A percentile compares a stretch with the other conserved stretches of the same genome.
Evolutionary conservation across 2,888 invertebrate species (phyloP).

Genomic region (Megaustenia siamemsis): DNA sequence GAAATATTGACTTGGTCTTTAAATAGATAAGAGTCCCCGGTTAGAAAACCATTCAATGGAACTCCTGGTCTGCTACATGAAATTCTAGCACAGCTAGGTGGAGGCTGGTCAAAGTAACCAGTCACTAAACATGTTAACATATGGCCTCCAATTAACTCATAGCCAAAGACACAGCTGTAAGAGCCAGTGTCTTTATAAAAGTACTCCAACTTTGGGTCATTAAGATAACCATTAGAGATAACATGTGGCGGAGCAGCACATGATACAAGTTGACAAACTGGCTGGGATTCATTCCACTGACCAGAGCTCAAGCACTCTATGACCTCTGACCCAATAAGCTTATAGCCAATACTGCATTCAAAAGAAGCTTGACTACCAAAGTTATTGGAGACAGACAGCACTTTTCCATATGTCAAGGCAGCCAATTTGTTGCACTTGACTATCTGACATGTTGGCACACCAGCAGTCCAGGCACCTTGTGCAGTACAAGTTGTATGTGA

Average conservation of each 20-base stretch:
- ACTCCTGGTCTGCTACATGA: conserved; percentile 63
- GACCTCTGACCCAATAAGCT: conserved; percentile 9
- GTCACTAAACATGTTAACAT: conserved; percentile 61
- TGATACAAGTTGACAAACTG: conserved; percentile 64
- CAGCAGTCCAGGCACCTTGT: conserved; percentile 71
- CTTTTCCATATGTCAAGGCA: conserved; percentile 20
- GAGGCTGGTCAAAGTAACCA: conserved; percentile 62
- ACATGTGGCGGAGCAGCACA: conserved; percentile 59
- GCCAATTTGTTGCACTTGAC: conserved; percentile 39
- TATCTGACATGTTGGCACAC: conserved; percentile 65
- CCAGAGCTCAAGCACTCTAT: conserved; percentile 86
- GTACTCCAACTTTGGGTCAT: conserved; percentile 39
- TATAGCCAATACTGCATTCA: conserved; percentile 40
- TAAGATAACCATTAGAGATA: conserved; percentile 53
- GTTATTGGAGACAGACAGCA: not conserved
- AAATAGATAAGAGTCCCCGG: conserved; percentile 53
- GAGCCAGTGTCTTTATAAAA: conserved; percentile 34
- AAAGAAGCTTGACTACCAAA: conserved; percentile 46
- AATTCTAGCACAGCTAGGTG: conserved; percentile 61
- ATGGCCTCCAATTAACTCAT: conserved; percentile 56
- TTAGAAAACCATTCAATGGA: conserved; percentile 52
- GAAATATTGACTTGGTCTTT: conserved; percentile 53
- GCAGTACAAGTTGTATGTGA: conserved; percentile 65
- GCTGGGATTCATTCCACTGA: conserved; percentile 82
- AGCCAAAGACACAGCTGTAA: conserved; percentile 58